Evolutionary conservation across 2,113 vertebrate genomes (phyloP), one percentile per base, ranked within the genome.

Genomic region (Chunga burmeisteri): DNA sequence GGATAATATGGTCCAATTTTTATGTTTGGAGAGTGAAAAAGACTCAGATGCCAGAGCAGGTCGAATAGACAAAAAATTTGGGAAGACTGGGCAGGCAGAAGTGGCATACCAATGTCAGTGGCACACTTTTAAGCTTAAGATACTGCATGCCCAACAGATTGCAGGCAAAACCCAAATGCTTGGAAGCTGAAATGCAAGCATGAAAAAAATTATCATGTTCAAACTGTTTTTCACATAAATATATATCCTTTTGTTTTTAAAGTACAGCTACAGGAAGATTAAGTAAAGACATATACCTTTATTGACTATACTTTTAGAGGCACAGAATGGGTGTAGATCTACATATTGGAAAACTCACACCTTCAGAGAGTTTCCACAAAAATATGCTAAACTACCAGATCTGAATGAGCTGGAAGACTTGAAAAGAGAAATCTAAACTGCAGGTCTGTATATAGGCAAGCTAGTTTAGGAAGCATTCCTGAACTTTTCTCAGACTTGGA

Each of bases 71-170:
- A 42, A 53, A 50, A 58, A 53, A 67, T 58, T 4, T 78, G 18
- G 30, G 22, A 73, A 61, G 11, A 80, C 30, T 63, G 15, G 5
- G 17, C 3, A 61, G 34, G 16, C 6, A 83, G 36, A 61, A 68
- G 6, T 52, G 4, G 11, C 4, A 0, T n/a, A 53, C n/a, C 53
- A 58, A 30, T 7, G 47, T 21, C 34, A 72, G 21, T 7, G 9
- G 3, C 63, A 8, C 5, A 65, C 12, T 73, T 86, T 17, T 50
- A 55, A 36, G 32, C 3, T 25, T n/a, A 72, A 83, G 13, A 46
- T 38, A 42, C 1, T 71, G 16, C 6, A 8, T 56, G 23, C 8
- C 14, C 11, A 74, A 68, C 4, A 61, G 13, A 36, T 67, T 38
- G 38, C 9, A 38, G 38, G 38, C 38, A 38, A 74, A 34, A 61